Evolutionary conservation across 1,140 invertebrate genomes (phyloP), one percentile per base, ranked within the genome.

Genomic region (Lepidurus couesii): DNA sequence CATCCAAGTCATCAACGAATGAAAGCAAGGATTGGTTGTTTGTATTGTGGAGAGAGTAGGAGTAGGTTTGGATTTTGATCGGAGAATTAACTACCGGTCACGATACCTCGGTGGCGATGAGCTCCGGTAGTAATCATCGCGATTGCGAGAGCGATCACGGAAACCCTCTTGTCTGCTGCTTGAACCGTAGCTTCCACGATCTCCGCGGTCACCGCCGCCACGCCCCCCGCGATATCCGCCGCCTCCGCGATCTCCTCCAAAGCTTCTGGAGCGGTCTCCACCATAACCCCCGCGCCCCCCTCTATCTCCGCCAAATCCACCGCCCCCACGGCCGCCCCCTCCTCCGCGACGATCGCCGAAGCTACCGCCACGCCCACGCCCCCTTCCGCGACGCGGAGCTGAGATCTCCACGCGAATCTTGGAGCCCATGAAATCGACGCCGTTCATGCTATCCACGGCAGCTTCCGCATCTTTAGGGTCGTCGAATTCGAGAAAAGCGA

Each of bases 401-500:
- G 81, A 81, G 34, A 81, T 76, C 45, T 81, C 81, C 9, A 81
- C 81, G 13, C 74, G 24, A 45, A 79, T 77, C 65, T 75, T 79
- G 10, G 77, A 79, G 43, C 77, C 79, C 44, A 80, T 75, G 77
- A 79, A 77, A 73, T 78, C 75, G 8, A 42, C n/a, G 53, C 77
- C 79, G 65, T 80, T 80, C 75, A 80, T 79, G 74, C 44, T 74
- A 34, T 74, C 77, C 8, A 79, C 77, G 10, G 77, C 77, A 65
- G 44, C 74, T 9, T 75, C 87, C 84, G 82, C 24, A 81, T 82
- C 79, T 10, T 45, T 76, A 43, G 83, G 83, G 81, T 90, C 89
- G 84, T 90, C 89, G 84, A 87, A 90, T 82, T 90, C 89, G 44
- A 90, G 93, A 87, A 98, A 98, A 10, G 96, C 97, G 88, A 98